These are phyloP conservation scores for Galeopsomyia nigrocyanea DNA, from an alignment of 2,888 invertebrate species.

Conservation along the genomic window DNA sequence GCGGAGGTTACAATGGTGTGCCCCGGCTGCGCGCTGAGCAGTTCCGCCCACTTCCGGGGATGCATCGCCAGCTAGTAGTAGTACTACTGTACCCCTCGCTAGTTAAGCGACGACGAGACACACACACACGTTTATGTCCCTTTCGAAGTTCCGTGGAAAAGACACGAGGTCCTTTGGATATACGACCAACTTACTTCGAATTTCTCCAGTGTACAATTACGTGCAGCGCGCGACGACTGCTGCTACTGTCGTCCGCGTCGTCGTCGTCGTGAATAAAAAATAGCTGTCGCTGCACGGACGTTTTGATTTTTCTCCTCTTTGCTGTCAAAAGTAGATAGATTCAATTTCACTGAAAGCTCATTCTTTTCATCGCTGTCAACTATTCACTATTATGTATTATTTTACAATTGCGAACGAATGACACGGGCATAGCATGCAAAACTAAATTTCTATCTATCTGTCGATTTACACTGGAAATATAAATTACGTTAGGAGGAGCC, in stretches of 20 bases:
- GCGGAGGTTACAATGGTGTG: slow-evolving; percentile 58
- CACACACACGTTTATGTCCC: slow-evolving; percentile 51
- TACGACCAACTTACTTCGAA: slow-evolving; percentile 32
- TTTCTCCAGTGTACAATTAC: slow-evolving; percentile 45
- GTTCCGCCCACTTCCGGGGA: slow-evolving; percentile 68
- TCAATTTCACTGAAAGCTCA: slow-evolving; percentile 20
- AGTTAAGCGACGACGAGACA: slow-evolving; percentile 62
- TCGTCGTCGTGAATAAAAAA: slow-evolving; percentile 18
- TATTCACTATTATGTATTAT: too few species aligned
- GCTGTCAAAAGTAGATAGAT: not conserved
- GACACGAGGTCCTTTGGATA: too few species aligned
- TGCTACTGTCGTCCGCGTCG: too few species aligned
- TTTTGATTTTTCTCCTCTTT: slow-evolving; percentile 19
- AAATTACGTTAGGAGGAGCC: too few species aligned
- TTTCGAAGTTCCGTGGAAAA: slow-evolving; percentile 49
- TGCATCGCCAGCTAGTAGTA: slow-evolving; percentile 67
- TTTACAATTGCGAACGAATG: too few species aligned
- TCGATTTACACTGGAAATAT: too few species aligned
- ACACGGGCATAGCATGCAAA: too few species aligned
- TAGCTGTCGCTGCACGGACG: not conserved
- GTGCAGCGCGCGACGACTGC: slow-evolving; percentile 7
- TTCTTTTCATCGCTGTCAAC: not conserved
- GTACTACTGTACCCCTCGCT: slow-evolving; percentile 58
- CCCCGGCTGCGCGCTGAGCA: slow-evolving; percentile 58
- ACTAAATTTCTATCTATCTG: too few species aligned